Conservation (phyloP, 2,113 vertebrate genomes). For the Lampris megalopsis region DNA sequence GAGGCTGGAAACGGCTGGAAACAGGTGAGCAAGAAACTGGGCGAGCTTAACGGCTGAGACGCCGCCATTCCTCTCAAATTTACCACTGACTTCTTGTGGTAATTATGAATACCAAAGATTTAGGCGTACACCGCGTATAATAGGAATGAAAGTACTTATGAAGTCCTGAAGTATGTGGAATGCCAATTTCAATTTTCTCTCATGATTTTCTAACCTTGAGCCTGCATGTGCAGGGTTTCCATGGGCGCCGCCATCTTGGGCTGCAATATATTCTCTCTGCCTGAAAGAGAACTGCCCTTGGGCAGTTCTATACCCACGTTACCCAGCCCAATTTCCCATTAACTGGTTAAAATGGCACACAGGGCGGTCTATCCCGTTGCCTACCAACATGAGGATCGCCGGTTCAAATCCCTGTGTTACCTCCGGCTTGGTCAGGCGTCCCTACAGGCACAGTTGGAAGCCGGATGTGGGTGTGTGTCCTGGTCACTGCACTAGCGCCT, state of each 20-base stretch:
- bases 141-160: slow-evolving; percentile 1
- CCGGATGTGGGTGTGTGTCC: too few species aligned
- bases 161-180: background rate
- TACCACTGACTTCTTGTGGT: background rate
- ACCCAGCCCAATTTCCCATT: slow-evolving; percentile 37
- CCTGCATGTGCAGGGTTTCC: slow-evolving; percentile 30
- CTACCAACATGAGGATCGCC: too few species aligned
- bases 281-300: slow-evolving; percentile 56
- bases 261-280: background rate
- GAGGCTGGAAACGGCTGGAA: too few species aligned
- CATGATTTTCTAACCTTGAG: background rate
- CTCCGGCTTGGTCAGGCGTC: too few species aligned
- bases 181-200: slow-evolving; percentile 1
- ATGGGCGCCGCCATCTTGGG: slow-evolving; percentile 2
- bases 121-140: background rate
- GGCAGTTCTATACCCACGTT: slow-evolving; percentile 43
- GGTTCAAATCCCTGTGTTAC: too few species aligned
- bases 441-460: too few species aligned
- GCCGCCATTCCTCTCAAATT: background rate
- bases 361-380: background rate
- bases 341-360: slow-evolving; percentile 43
- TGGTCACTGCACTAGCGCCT: too few species aligned
- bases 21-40: too few species aligned
- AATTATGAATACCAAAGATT: background rate
- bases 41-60: too few species aligned